Base-by-base conservation (phyloP, 2,113 vertebrate genomes). In the Hyaena hyaena region DNA sequence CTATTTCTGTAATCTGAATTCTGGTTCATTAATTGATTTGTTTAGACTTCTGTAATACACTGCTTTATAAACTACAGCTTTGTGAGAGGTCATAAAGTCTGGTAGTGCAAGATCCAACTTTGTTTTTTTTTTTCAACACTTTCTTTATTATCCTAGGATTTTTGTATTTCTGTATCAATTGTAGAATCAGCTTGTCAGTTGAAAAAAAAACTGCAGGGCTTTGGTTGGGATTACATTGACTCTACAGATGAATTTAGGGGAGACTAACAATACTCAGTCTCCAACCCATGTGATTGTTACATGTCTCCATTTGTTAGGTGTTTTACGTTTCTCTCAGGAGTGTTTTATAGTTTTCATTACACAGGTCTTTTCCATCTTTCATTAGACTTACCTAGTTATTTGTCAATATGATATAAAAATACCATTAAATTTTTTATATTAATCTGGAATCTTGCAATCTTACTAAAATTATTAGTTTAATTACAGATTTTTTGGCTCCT, bases 371-470 rank as follows among this genome's bases (percentile, higher is more conserved):
- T 33, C 81, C 2, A 43, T 66, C 45, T 73, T 93, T 80, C 14
- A 50, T 79, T 96, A 65, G 39, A 35, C 43, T 95, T 93, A 43
- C 35, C 81, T 96, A 61, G 71, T 76, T 96, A 65, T 88, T 94
- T 88, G 28, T 88, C 85, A 55, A 84, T 86, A 76, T 26, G 79
- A 43, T 69, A 4, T 91, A 65, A 77, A 90, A 82, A 55, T 11
- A 31, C 19, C 35, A 24, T 69, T 66, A 12, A 28, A 84, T 76
- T 71, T 93, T 96, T 93, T 88, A 45, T 71, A 61, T 95, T 96
- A 81, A 95, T 93, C 19, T 90, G 53, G 61, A 96, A 68, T 84
- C 87, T 91, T 96, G 6, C 10, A 86, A 4, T 97, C 35, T 91
- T 93, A 33, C 39, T 45, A 55, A 82, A n/a, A 82, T 87, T 92